Conservation (phyloP, 2,888 invertebrate species). For the Nasonia oneida region DNA sequence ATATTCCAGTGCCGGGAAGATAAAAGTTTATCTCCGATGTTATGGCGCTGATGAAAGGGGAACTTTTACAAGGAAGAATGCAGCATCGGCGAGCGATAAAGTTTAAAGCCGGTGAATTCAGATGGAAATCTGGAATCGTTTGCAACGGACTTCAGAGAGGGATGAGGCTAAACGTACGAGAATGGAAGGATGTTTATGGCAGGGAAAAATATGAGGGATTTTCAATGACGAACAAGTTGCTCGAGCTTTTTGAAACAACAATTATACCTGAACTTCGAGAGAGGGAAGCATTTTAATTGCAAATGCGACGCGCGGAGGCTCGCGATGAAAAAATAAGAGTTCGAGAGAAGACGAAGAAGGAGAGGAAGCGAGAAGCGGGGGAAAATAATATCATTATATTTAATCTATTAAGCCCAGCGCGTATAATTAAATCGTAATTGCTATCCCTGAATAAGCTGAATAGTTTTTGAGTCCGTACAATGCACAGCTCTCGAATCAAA, state of each 20-base stretch:
- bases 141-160: neutral
- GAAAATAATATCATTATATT: constrained; percentile 42
- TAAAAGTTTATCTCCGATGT: neutral
- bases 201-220: neutral
- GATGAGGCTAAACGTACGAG: neutral
- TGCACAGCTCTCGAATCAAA: constrained; percentile 29
- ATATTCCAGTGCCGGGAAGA: neutral
- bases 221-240: neutral
- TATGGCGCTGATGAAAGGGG: neutral
- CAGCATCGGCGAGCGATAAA: neutral
- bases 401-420: constrained; percentile 31
- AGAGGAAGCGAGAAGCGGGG: neutral
- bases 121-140: neutral
- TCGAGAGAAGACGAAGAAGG: neutral
- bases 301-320: constrained; percentile 21
- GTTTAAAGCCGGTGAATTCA: neutral
- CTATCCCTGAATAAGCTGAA: constrained; percentile 5
- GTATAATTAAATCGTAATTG: constrained; percentile 52
- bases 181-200: neutral
- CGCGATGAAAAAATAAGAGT: neutral
- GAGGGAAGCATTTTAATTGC: constrained; percentile 33
- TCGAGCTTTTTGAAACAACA: constrained; percentile 2
- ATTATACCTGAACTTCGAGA: neutral
- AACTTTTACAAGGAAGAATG: neutral
- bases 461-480: constrained; percentile 49